Percentiles rank a stretch among this genome's conserved stretches.
Conservation (phyloP, 2,888 invertebrate species). For the Argyresthia albistria region DNA sequence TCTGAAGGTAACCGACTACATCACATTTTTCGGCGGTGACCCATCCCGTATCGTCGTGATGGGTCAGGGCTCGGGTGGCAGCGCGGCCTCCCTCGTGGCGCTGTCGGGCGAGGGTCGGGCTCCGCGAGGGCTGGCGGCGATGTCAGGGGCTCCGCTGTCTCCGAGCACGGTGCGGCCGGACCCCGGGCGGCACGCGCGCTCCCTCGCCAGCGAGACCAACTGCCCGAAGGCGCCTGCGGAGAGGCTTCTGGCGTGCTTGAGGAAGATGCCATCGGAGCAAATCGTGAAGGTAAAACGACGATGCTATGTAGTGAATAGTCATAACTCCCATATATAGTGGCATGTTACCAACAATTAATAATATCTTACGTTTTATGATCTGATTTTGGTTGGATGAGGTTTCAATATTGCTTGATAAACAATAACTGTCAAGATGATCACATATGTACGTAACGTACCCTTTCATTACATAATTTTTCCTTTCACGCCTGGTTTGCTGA, state of each 20-base stretch:
- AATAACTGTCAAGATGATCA: no score
- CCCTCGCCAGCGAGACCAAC: conserved; percentile 74
- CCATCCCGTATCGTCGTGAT: conserved; percentile 79
- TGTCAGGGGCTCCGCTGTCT: conserved; percentile 83
- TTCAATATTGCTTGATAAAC: no score
- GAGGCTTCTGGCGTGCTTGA: conserved; percentile 77
- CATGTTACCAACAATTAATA: no score
- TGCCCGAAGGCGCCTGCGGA: conserved; percentile 74
- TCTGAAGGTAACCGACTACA: conserved; percentile 73
- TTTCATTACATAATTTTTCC: no score
- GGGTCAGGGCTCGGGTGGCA: conserved; percentile 86
- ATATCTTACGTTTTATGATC: no score
- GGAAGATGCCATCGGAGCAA: conserved; percentile 57
- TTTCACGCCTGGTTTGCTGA: no score
- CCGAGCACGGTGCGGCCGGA: conserved; percentile 78
- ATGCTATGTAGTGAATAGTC: no score
- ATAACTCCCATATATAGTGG: no score
- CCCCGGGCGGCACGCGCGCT: conserved; percentile 73
- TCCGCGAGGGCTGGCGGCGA: conserved; percentile 77
- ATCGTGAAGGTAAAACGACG: conserved; percentile 57
- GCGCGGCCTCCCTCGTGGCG: conserved; percentile 79
- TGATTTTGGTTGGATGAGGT: no score
- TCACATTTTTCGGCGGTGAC: conserved; percentile 84
- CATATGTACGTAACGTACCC: no score
- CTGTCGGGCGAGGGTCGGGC: conserved; percentile 76